A percentile compares a stretch with the other conserved stretches of the same genome.
Conservation (phyloP, 2,797 vertebrate genomes). For the Rhinogobio ventralis region DNA sequence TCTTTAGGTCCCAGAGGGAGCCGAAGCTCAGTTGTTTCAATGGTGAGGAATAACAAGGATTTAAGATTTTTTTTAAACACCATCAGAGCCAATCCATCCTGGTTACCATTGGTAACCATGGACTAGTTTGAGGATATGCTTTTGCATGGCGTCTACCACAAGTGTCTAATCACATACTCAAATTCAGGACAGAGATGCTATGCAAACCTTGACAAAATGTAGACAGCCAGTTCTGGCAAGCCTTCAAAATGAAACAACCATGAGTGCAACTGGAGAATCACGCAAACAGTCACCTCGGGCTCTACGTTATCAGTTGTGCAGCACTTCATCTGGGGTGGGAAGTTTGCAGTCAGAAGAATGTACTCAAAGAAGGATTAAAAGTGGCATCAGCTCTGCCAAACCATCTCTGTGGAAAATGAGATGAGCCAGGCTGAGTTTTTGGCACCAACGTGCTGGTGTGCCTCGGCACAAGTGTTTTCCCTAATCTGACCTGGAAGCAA, state of each 20-base stretch:
- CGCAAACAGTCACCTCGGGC: slow-evolving; percentile 30
- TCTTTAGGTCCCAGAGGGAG: neutral
- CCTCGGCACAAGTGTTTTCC: slow-evolving; percentile 13
- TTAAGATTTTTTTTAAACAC: neutral
- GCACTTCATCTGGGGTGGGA: slow-evolving; percentile 44
- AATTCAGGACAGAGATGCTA: slow-evolving; percentile 16
- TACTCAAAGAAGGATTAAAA: slow-evolving; percentile 44
- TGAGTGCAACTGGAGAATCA: slow-evolving; percentile 27
- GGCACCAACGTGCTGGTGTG: slow-evolving; percentile 33
- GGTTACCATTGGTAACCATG: slow-evolving; percentile 23
- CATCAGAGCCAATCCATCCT: slow-evolving; percentile 10
- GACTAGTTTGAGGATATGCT: slow-evolving; percentile 26
- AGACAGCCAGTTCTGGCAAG: slow-evolving; percentile 30
- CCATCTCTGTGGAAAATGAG: slow-evolving; percentile 42
- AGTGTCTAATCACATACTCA: slow-evolving; percentile 31
- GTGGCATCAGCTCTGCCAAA: slow-evolving; percentile 32
- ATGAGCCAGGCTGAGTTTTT: slow-evolving; percentile 45
- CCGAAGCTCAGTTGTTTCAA: slow-evolving; percentile 32
- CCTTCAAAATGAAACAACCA: slow-evolving; percentile 23
- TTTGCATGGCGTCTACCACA: slow-evolving; percentile 16
- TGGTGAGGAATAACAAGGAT: slow-evolving; percentile 4
- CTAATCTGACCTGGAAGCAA: slow-evolving; percentile 43
- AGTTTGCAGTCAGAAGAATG: slow-evolving; percentile 45
- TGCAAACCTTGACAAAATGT: slow-evolving; percentile 31
- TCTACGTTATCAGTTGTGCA: slow-evolving; percentile 44